Evolutionary conservation across 2,888 invertebrate genomes (phyloP).

Genomic region (Litoditis marina): DNA sequence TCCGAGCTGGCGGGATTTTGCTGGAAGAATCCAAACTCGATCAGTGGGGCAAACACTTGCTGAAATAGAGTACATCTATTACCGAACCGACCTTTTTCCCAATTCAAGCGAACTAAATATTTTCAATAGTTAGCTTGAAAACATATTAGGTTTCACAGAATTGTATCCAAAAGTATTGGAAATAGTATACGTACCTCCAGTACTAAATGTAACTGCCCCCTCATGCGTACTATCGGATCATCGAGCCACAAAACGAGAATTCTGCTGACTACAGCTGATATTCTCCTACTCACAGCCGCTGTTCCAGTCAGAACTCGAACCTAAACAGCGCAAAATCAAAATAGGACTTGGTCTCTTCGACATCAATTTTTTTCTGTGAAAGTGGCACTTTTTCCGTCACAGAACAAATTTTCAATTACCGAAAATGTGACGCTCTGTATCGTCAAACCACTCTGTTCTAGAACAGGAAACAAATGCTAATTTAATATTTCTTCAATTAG

Average conservation of each 20-base stretch:
- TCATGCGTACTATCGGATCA: slow-evolving; percentile 38
- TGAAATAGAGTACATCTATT: slow-evolving; percentile 69
- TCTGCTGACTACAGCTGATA: slow-evolving; percentile 36
- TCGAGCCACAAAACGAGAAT: slow-evolving; percentile 53
- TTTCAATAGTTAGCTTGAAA: too few relatives aligned
- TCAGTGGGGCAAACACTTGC: slow-evolving; percentile 86
- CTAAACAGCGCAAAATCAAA: not conserved
- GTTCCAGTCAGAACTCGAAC: slow-evolving; percentile 35
- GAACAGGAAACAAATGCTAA: too few relatives aligned
- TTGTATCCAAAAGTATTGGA: too few relatives aligned
- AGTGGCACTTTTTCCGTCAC: not conserved
- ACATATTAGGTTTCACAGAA: too few relatives aligned
- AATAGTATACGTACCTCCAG: slow-evolving; percentile 62
- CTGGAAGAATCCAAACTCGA: slow-evolving; percentile 68
- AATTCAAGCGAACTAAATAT: too few relatives aligned
- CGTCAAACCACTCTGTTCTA: too few relatives aligned
- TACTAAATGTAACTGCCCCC: slow-evolving; percentile 66
- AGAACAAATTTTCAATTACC: not conserved
- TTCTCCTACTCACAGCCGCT: slow-evolving; percentile 27
- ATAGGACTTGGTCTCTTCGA: not conserved
- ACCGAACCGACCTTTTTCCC: too few relatives aligned
- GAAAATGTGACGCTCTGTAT: too few relatives aligned
- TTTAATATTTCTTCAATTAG: too few relatives aligned
- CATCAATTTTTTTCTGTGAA: too few relatives aligned
- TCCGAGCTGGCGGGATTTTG: slow-evolving; percentile 9